A percentile compares a stretch with the other conserved stretches of the same genome.
Evolutionary conservation across 2,797 vertebrate genomes (phyloP).

Genomic region (Borostomias antarcticus): DNA sequence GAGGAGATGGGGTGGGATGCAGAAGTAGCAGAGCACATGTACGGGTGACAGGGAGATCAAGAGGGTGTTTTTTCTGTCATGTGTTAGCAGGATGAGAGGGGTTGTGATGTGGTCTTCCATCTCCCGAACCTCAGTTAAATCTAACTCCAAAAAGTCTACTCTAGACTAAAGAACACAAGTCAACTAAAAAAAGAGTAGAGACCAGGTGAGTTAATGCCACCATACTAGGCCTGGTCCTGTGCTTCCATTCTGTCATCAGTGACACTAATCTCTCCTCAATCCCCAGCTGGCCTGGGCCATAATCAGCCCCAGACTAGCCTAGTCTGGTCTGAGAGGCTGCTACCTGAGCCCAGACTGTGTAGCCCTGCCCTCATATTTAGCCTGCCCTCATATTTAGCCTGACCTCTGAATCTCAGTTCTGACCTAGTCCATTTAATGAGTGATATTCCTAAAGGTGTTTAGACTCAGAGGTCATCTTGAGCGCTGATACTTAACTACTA

Average conservation of each 20-base stretch:
- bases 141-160: no score
- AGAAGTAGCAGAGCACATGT: no score
- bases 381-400: constrained; percentile 7
- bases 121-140: no score
- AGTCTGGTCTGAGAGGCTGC: constrained; percentile 34
- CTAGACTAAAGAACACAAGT: no score
- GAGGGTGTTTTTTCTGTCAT: no score
- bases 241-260: constrained; percentile 57
- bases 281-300: constrained; percentile 51
- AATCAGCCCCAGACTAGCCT: constrained; percentile 51
- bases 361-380: not conserved
- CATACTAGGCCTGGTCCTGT: constrained; percentile 18
- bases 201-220: constrained; percentile 28
- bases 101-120: no score
- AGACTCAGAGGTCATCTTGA: constrained; percentile 9
- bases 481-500: constrained; percentile 33
- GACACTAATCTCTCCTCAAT: constrained; percentile 68
- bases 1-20: no score
- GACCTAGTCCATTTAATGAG: constrained; percentile 27
- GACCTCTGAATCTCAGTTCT: constrained; percentile 22
- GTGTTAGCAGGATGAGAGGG: no score
- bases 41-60: no score
- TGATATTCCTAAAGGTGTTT: constrained; percentile 9
- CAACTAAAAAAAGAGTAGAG: constrained; percentile 21
- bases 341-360: constrained; percentile 7